phyloP scores from a whole-genome alignment of 2,797 vertebrate genomes.

The Orientallactaga sibirica region DNA sequence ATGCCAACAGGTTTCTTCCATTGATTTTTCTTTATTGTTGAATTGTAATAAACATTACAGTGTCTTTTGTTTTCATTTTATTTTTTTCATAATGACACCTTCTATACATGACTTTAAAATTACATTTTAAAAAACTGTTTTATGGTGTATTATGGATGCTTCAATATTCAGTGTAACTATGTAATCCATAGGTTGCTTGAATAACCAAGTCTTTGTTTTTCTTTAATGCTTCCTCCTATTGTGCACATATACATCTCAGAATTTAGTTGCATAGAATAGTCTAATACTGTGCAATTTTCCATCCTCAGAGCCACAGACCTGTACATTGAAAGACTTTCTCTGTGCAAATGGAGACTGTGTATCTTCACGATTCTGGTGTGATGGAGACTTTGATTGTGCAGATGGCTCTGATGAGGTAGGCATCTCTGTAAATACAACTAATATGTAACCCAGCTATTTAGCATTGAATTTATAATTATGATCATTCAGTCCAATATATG shows the following conservation, averaged over 20 bases:
- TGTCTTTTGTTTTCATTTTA: neutral
- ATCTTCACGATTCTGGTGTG: conserved; percentile 97
- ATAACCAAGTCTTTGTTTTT: neutral
- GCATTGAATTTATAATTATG: neutral
- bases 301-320: conserved; percentile 95
- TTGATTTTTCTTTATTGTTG: neutral
- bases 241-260: conserved; percentile 12
- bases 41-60: conserved; percentile 25
- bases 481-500: neutral
- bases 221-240: neutral
- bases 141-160: neutral
- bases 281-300: conserved; percentile 67
- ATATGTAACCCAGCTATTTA: neutral
- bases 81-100: conserved; percentile 19
- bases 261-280: conserved; percentile 16
- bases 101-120: conserved; percentile 54
- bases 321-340: conserved; percentile 96
- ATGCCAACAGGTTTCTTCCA: neutral
- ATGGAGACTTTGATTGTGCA: conserved; percentile 97
- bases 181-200: conserved; percentile 15
- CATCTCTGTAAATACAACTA: conserved; percentile 16
- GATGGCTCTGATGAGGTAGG: conserved; percentile 98
- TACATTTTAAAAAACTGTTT: conserved; percentile 43
- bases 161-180: conserved; percentile 10
- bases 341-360: conserved; percentile 98